phyloP scores from a whole-genome alignment of 2,797 vertebrate genomes.

The Pseudocheirus occidentalis region DNA sequence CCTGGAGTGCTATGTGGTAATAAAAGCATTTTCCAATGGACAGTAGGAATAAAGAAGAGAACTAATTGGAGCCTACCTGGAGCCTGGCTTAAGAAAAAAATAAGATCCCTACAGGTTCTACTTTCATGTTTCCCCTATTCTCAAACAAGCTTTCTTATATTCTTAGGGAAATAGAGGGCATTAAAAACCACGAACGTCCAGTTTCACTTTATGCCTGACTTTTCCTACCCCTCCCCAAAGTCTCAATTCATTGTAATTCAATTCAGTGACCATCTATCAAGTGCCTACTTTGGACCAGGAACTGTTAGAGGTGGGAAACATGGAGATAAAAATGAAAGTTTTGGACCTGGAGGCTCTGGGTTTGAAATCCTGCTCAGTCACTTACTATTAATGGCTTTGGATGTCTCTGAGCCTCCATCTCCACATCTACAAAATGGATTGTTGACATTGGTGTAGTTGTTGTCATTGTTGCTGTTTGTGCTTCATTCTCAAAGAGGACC shows the following conservation, averaged over 20 bases:
- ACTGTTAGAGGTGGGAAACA: neutral
- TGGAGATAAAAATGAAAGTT: neutral
- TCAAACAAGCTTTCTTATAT: slow-evolving; percentile 56
- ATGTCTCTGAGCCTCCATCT: neutral
- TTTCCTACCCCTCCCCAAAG: neutral
- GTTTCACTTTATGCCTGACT: slow-evolving; percentile 49
- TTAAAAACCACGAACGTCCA: slow-evolving; percentile 14
- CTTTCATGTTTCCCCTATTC: slow-evolving; percentile 57
- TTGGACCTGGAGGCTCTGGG: neutral
- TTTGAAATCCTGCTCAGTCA: neutral
- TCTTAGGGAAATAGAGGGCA: slow-evolving; percentile 50
- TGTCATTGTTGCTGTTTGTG: too few relatives aligned
- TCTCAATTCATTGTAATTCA: slow-evolving; percentile 20
- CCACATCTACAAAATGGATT: neutral
- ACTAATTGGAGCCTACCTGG: slow-evolving; percentile 73
- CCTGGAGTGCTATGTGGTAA: slow-evolving; percentile 67
- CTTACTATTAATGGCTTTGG: neutral
- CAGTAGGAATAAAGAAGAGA: slow-evolving; percentile 65
- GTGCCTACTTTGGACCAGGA: neutral
- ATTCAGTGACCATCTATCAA: neutral
- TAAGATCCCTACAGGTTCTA: slow-evolving; percentile 54
- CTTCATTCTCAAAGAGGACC: too few relatives aligned
- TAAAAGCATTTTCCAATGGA: slow-evolving; percentile 70
- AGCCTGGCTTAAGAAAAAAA: slow-evolving; percentile 64
- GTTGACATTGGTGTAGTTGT: too few relatives aligned